Evolutionary conservation across 2,797 vertebrate genomes (phyloP).

Genomic region (Gallinago stenura): DNA sequence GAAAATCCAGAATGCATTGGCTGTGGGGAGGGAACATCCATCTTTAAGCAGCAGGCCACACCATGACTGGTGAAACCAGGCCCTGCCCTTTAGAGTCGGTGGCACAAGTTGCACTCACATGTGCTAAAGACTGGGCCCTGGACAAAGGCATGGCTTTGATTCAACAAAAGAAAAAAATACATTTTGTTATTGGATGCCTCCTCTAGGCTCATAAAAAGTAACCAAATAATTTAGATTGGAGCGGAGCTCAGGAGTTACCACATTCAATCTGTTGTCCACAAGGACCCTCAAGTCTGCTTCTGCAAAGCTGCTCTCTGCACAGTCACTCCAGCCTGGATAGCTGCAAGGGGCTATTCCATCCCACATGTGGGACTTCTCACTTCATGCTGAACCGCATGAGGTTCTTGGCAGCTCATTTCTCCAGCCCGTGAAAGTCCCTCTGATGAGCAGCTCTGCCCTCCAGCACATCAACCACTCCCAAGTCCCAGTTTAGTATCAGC

Average conservation of each 20-base stretch:
- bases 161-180: not conserved
- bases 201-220: not conserved
- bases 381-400: not conserved
- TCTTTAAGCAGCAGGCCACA: not conserved
- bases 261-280: not conserved
- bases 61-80: not conserved
- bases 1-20: not conserved
- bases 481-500: not conserved
- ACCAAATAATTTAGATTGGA: not conserved
- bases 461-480: not conserved
- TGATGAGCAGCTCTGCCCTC: not conserved
- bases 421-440: not conserved
- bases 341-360: not conserved
- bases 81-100: not conserved
- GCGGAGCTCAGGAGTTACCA: not conserved
- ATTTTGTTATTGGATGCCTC: not conserved
- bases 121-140: not conserved
- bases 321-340: not conserved
- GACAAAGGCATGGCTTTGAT: not conserved
- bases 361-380: not conserved
- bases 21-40: not conserved
- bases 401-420: not conserved
- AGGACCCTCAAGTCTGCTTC: not conserved
- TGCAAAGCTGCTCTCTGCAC: not conserved
- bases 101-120: not conserved